Conservation (phyloP, 2,888 invertebrate species). For the Drosophila testacea region DNA sequence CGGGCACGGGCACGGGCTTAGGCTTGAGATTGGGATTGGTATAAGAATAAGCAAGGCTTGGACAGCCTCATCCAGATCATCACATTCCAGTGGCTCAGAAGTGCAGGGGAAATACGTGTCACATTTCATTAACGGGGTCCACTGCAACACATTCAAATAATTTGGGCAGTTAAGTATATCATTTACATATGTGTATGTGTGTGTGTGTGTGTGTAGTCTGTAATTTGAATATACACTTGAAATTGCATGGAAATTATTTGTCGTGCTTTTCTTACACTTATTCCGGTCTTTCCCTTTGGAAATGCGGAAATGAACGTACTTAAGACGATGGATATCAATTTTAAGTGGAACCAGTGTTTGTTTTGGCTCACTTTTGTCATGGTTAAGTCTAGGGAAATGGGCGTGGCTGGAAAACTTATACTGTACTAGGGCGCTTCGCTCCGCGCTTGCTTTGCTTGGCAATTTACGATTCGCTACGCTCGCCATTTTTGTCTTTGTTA, state of each 20-base stretch:
- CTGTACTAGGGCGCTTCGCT: too few species aligned
- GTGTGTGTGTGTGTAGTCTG: conserved; percentile 33
- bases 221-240: conserved; percentile 78
- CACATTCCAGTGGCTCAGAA: conserved; percentile 33
- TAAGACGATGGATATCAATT: conserved; percentile 38
- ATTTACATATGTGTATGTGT: conserved; percentile 12
- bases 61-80: conserved; percentile 19
- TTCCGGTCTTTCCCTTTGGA: conserved; percentile 49
- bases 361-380: conserved; percentile 59
- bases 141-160: conserved; percentile 58
- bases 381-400: conserved; percentile 34
- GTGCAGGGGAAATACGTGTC: conserved; percentile 71
- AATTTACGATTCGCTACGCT: too few species aligned
- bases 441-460: too few species aligned
- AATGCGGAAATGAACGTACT: conserved; percentile 65
- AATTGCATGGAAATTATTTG: conserved; percentile 70
- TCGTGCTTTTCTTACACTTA: conserved; percentile 60
- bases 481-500: too few species aligned
- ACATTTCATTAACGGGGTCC: conserved; percentile 72
- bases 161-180: conserved; percentile 56
- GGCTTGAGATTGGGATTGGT: conserved; percentile 15
- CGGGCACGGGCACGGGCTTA: conserved; percentile 26
- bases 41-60: conserved; percentile 13
- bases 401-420: conserved; percentile 7
- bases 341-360: conserved; percentile 47